A percentile compares a stretch with the other conserved stretches of the same genome.
Evolutionary conservation across 2,797 vertebrate genomes (phyloP).

Genomic region (Syndactyla subalaris): DNA sequence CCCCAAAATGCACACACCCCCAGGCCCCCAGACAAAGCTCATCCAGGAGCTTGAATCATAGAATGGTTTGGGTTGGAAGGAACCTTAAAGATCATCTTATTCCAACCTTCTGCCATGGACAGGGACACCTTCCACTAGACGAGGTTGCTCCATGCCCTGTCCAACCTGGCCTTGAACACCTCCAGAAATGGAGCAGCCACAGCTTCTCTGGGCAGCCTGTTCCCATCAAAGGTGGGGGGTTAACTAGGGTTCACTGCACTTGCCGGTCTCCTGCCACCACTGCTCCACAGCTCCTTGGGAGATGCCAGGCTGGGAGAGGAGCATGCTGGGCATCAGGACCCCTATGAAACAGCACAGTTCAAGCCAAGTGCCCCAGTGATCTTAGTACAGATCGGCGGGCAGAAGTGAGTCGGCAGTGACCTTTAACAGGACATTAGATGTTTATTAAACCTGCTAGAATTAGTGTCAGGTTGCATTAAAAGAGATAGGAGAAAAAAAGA

Average conservation of each 20-base stretch:
- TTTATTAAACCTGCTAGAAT: conserved; percentile 35
- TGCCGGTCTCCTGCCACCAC: accelerated
- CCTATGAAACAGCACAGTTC: accelerated
- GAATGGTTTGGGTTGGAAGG: not conserved
- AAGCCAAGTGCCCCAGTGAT: not conserved
- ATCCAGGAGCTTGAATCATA: not conserved
- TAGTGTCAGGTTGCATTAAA: conserved; percentile 12
- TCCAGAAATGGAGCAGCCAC: not conserved
- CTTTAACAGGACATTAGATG: conserved; percentile 20
- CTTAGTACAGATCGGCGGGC: not conserved
- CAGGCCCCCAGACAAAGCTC: accelerated
- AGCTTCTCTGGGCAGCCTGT: not conserved
- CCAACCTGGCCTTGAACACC: not conserved
- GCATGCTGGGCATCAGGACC: not conserved
- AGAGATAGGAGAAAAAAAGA: not conserved
- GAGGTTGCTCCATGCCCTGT: accelerated
- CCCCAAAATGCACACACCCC: not conserved
- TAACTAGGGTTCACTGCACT: not conserved
- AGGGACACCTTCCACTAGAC: not conserved
- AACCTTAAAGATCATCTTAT: not conserved
- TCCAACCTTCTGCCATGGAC: not conserved
- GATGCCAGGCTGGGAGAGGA: not conserved
- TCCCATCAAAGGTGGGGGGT: not conserved
- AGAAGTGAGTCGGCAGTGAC: not conserved
- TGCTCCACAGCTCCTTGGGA: not conserved